Evolutionary conservation across 1,140 invertebrate genomes (phyloP).

Genomic region (Mylabris phalerata): DNA sequence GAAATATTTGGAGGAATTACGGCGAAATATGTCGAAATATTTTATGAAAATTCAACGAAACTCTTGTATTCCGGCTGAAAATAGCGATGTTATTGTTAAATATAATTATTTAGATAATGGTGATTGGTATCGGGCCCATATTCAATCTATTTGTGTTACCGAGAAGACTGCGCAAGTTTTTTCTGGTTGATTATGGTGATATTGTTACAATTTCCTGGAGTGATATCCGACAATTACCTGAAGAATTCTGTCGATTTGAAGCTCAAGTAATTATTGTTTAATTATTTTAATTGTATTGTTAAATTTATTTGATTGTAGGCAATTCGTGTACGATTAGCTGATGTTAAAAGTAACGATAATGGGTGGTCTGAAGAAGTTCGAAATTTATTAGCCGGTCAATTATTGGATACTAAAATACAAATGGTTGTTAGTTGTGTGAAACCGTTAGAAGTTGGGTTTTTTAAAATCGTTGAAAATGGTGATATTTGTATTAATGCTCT

Average conservation of each 20-base stretch:
- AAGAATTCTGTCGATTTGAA: slow-evolving; percentile 22
- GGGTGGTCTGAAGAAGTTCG: slow-evolving; percentile 14
- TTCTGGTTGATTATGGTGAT: slow-evolving; percentile 26
- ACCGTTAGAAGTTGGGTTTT: slow-evolving; percentile 22
- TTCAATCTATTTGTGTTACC: slow-evolving; percentile 16
- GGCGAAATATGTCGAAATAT: background rate
- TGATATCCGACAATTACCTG: slow-evolving; percentile 13
- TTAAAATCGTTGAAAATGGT: slow-evolving; percentile 11
- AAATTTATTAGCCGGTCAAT: slow-evolving; percentile 11
- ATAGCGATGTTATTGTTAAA: slow-evolving; percentile 22
- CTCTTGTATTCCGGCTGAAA: slow-evolving; percentile 6
- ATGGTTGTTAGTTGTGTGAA: slow-evolving; percentile 21
- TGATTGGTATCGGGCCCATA: slow-evolving; percentile 24
- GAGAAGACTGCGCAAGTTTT: slow-evolving; percentile 19
- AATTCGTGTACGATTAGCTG: slow-evolving; percentile 20
- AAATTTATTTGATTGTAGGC: slow-evolving; percentile 16
- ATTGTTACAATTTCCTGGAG: slow-evolving; percentile 14
- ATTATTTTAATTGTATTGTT: background rate
- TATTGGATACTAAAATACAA: background rate
- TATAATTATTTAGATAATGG: slow-evolving; percentile 16
- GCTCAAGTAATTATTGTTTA: slow-evolving; percentile 14
- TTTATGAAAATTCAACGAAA: background rate
- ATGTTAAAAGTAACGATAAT: slow-evolving; percentile 16
- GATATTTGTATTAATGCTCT: slow-evolving; percentile 28
- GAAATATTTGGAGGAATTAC: background rate